These are phyloP conservation scores for Mixornis gularis DNA, from an alignment of 2,113 vertebrate genomes.

Conservation along the genomic window DNA sequence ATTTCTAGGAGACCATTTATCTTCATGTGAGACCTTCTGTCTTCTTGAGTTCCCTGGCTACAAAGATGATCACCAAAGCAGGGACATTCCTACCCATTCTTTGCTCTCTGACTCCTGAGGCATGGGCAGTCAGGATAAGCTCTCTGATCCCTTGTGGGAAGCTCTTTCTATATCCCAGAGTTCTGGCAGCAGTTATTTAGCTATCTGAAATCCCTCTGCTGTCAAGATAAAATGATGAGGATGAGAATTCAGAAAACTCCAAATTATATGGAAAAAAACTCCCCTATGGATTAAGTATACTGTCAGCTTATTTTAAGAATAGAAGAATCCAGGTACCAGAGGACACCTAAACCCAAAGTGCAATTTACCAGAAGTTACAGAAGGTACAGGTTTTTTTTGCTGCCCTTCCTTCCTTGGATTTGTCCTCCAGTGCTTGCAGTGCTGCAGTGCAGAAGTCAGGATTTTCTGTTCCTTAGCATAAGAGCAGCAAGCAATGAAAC, in stretches of 20 bases:
- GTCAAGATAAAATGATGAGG: background rate
- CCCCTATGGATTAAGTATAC: fast-evolving
- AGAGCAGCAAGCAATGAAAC: background rate
- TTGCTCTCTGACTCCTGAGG: background rate
- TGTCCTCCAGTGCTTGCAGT: background rate
- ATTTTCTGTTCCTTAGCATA: background rate
- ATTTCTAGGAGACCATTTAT: background rate
- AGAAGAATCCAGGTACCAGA: background rate
- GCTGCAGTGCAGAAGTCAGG: background rate
- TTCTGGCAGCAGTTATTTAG: background rate
- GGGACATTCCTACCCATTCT: background rate
- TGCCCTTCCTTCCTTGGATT: background rate
- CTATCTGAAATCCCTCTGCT: background rate
- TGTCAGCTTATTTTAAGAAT: background rate
- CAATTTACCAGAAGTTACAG: background rate
- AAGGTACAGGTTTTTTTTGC: background rate
- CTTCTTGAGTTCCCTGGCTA: background rate
- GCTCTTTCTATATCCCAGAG: background rate
- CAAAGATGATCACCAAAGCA: background rate
- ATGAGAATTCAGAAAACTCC: background rate
- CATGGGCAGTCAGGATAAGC: background rate
- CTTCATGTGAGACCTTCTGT: background rate
- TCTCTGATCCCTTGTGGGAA: background rate
- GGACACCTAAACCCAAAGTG: background rate
- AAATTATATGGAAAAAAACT: background rate